A percentile compares a stretch with the other conserved stretches of the same genome.
These are phyloP conservation scores for Piezodorus guildinii DNA, from an alignment of 1,140 invertebrate genomes.

Conservation along the genomic window DNA sequence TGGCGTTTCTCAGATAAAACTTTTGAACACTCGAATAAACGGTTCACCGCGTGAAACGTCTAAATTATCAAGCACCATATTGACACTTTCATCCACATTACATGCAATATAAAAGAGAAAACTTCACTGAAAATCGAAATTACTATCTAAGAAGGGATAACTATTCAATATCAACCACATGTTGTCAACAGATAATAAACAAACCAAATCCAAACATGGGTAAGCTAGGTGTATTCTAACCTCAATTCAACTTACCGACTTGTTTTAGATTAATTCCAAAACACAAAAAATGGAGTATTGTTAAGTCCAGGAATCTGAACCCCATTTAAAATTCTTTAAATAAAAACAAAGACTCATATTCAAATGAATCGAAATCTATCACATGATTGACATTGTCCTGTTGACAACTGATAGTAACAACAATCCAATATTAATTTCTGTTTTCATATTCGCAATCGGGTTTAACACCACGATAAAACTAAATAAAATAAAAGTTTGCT, in stretches of 20 bases:
- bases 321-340: neutral
- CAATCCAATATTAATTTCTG: too few relatives aligned
- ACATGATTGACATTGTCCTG: too few relatives aligned
- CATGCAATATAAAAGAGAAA: too few relatives aligned
- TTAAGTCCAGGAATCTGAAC: neutral
- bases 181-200: too few relatives aligned
- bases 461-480: too few relatives aligned
- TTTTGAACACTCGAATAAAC: conserved; percentile 38
- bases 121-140: too few relatives aligned
- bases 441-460: too few relatives aligned
- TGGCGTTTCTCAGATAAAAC: conserved; percentile 36
- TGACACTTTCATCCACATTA: neutral
- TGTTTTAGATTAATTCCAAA: neutral
- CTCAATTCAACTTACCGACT: conserved; percentile 3
- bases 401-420: too few relatives aligned
- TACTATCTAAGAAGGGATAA: too few relatives aligned
- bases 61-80: conserved; percentile 18
- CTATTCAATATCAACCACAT: too few relatives aligned
- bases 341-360: neutral
- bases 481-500: too few relatives aligned
- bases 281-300: neutral
- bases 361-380: neutral
- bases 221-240: neutral
- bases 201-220: too few relatives aligned
- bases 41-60: conserved; percentile 36